Evolutionary conservation across 2,888 invertebrate genomes (phyloP).

Genomic region (Brenthis daphne): DNA sequence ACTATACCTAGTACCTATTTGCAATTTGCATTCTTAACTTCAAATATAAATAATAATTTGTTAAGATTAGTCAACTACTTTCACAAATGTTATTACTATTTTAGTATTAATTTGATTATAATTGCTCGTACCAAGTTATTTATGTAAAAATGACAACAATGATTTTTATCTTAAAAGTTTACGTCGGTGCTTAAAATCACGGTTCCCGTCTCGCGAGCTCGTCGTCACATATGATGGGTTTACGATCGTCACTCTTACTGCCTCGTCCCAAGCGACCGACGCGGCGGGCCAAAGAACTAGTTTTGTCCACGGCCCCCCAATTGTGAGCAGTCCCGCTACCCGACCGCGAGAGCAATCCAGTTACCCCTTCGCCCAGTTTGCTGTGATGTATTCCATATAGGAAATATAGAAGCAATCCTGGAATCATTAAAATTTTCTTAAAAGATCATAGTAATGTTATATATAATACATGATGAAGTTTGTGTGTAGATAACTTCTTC

Average conservation of each 20-base stretch:
- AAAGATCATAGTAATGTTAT: too few relatives aligned
- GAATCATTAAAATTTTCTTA: slow-evolving; percentile 40
- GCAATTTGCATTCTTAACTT: too few relatives aligned
- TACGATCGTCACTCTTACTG: slow-evolving; percentile 69
- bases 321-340: slow-evolving; percentile 66
- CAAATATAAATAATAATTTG: too few relatives aligned
- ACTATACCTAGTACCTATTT: too few relatives aligned
- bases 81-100: too few relatives aligned
- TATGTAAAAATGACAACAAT: background rate
- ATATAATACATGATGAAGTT: too few relatives aligned
- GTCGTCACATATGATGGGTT: slow-evolving; percentile 75
- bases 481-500: too few relatives aligned
- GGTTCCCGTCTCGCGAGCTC: slow-evolving; percentile 70
- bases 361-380: slow-evolving; percentile 86
- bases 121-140: background rate
- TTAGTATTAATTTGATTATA: background rate
- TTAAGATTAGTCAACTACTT: too few relatives aligned
- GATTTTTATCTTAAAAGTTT: background rate
- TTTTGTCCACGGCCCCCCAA: slow-evolving; percentile 78
- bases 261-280: slow-evolving; percentile 67
- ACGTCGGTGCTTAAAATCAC: slow-evolving; percentile 56
- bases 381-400: slow-evolving; percentile 93
- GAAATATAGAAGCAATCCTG: slow-evolving; percentile 91
- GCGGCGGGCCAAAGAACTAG: slow-evolving; percentile 66
- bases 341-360: slow-evolving; percentile 68